Conservation (phyloP, 35 echinoderm and acorn worm species). For the Ptychodera flava region DNA sequence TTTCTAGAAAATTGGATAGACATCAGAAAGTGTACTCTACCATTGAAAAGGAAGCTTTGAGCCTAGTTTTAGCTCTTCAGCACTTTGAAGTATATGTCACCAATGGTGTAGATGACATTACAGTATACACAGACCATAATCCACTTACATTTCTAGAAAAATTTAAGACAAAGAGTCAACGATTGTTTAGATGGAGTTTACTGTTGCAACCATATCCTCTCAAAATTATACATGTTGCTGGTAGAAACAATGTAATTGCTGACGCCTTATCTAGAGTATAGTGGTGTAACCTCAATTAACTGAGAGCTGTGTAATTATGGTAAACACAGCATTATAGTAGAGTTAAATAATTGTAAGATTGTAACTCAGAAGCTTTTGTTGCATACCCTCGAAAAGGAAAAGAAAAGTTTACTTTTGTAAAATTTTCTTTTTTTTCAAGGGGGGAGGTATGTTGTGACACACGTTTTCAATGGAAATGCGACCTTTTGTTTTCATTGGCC, state of each 20-base stretch:
- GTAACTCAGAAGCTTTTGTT: too few relatives aligned
- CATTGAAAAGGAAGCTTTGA: constrained; percentile 44
- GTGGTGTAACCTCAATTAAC: not conserved
- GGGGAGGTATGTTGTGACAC: too few relatives aligned
- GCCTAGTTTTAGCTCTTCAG: constrained; percentile 26
- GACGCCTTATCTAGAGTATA: constrained; percentile 4
- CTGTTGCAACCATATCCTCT: not conserved
- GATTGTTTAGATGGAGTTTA: constrained; percentile 11
- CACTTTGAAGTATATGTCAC: constrained; percentile 7
- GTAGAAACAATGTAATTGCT: not conserved
- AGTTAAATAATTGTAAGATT: too few relatives aligned
- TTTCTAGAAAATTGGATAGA: constrained; percentile 57
- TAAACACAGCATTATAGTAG: not conserved
- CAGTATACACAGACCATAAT: constrained; percentile 3
- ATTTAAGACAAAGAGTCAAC: constrained; percentile 4
- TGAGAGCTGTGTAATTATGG: not conserved
- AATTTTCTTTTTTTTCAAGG: too few relatives aligned
- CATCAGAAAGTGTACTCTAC: constrained; percentile 52
- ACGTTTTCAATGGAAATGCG: too few relatives aligned
- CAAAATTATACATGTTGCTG: constrained; percentile 1
- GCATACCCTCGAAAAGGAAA: too few relatives aligned
- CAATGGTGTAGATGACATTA: not conserved
- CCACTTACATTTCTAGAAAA: not conserved
- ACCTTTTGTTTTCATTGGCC: too few relatives aligned
- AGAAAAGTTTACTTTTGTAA: too few relatives aligned